These are phyloP conservation scores for Lepidurus apus DNA, from an alignment of 1,140 invertebrate genomes.

Conservation along the genomic window DNA sequence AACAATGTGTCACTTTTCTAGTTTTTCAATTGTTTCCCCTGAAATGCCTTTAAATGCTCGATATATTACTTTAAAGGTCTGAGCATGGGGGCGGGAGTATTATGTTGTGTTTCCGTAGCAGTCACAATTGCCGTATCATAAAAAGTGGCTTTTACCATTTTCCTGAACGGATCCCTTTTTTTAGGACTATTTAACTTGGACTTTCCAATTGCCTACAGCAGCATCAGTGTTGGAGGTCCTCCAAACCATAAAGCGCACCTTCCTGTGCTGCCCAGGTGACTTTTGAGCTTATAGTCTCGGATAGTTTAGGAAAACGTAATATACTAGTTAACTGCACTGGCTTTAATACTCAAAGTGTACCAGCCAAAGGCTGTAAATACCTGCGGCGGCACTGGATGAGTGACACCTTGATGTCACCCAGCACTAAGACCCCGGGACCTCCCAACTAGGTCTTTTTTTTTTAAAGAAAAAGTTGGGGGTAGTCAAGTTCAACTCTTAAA, in stretches of 20 bases:
- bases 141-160: neutral
- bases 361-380: conserved; percentile 13
- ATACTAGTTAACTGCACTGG: neutral
- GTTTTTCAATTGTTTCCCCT: neutral
- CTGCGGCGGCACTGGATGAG: neutral
- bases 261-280: neutral
- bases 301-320: neutral
- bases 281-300: neutral
- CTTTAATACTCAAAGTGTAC: neutral
- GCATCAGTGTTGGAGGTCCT: neutral
- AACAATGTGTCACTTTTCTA: neutral
- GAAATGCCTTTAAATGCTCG: neutral
- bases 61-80: neutral
- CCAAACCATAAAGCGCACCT: neutral
- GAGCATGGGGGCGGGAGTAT: conserved; percentile 9
- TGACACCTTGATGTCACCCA: conserved; percentile 17
- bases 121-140: conserved; percentile 10
- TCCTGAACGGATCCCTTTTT: neutral
- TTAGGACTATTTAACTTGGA: neutral
- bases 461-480: neutral
- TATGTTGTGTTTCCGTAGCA: neutral
- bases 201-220: neutral
- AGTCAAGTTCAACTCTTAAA: neutral
- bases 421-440: neutral
- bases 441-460: neutral